Evolutionary conservation across 2,797 vertebrate genomes (phyloP).

Genomic region (Eulemur rubriventer): DNA sequence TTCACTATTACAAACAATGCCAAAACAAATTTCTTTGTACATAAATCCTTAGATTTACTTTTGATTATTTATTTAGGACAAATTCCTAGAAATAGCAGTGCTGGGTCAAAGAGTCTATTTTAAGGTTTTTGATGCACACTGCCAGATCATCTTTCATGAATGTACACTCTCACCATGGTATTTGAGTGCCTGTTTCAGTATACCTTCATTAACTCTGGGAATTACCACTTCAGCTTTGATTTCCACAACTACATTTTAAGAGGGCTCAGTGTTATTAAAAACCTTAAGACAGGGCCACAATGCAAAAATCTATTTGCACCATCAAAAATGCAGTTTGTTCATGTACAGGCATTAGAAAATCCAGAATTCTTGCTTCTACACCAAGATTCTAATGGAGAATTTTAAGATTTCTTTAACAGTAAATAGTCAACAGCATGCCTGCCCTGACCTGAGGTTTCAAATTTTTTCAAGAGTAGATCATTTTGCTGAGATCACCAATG

Average conservation of each 20-base stretch:
- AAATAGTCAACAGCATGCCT: not conserved
- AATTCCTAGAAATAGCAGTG: not conserved
- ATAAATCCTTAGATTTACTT: not conserved
- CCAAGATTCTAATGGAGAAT: not conserved
- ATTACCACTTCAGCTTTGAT: not conserved
- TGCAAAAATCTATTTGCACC: not conserved
- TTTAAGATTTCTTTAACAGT: not conserved
- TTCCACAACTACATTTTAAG: not conserved
- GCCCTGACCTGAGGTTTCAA: not conserved
- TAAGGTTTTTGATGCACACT: not conserved
- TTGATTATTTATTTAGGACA: not conserved
- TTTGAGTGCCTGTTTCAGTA: not conserved
- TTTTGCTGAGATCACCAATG: not conserved
- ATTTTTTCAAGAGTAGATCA: not conserved
- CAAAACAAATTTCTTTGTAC: not conserved
- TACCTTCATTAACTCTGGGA: not conserved
- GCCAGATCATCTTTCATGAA: not conserved
- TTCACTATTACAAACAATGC: not conserved
- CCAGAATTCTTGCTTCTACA: not conserved
- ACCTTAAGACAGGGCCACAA: not conserved
- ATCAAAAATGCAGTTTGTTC: not conserved
- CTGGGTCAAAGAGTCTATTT: not conserved
- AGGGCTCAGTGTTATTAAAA: not conserved
- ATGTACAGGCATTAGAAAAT: not conserved
- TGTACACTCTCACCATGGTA: rapidly evolving